Evolutionary conservation across 2,113 vertebrate genomes (phyloP), one percentile per base, ranked within the genome.

Genomic region (Theristicus caerulescens): DNA sequence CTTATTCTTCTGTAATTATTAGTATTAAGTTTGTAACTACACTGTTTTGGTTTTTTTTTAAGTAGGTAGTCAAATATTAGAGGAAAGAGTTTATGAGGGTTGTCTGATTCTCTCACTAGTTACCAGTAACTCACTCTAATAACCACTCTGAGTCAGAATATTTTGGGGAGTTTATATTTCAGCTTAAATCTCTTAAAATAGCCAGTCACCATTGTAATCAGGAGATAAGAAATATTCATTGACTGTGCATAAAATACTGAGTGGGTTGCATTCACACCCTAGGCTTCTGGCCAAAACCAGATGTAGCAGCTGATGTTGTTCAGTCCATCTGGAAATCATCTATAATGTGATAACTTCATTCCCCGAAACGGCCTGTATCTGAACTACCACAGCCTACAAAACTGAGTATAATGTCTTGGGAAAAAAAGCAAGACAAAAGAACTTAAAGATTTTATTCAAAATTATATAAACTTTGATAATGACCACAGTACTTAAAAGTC

Each of bases 221-320:
- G 34, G n/a, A 82, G 47, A 79, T 84, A 96, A 91, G 87, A 79
- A 83, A 65, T 77, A 76, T 47, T 91, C 66, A 91, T 38, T 67
- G 77, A 44, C 57, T 74, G 16, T 78, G 40, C 34, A 64, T 86
- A 66, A 93, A 94, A 91, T 74, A 93, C 29, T 71, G 72, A 93
- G 57, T 79, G 57, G n/a, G 20, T 76, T 85, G 25, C 52, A 82
- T 61, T 93, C 52, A 85, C 34, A 91, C 20, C 44, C 78, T 57
- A 72, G 95, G 81, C 69, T 94, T 79, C 81, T 9, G n/a, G 78
- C 78, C 87, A 96, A 91, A 94, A 74, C 78, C 52, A 93, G 87
- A 90, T 85, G 92, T 80, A 91, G 74, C 82, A 94, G 86, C 83
- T 96, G 91, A 22, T 34, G 20, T 15, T 82, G 47, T 85, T 91